phyloP scores from a whole-genome alignment of 2,888 invertebrate species.

The Neelides folsomi region DNA sequence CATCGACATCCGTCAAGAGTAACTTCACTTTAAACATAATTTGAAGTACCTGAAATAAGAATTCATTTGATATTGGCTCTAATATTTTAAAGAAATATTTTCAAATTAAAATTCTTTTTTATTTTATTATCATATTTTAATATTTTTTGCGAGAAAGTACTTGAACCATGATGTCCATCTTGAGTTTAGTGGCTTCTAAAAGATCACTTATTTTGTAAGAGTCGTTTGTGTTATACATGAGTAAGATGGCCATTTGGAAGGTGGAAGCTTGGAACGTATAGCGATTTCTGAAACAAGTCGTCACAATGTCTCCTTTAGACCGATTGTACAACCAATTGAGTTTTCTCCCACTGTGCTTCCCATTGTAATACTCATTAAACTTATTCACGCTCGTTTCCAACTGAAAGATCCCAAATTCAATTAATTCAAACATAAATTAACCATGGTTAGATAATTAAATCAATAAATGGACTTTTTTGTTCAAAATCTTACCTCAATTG shows the following conservation, averaged over 20 bases:
- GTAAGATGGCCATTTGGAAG: conserved; percentile 94
- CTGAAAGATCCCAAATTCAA: conserved; percentile 44
- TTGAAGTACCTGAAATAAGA: conserved; percentile 61
- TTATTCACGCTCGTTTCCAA: conserved; percentile 85
- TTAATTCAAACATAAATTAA: too few species aligned
- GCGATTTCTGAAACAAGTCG: conserved; percentile 72
- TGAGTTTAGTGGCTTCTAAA: conserved; percentile 74
- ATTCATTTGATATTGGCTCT: too few species aligned
- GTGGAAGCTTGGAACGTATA: conserved; percentile 86
- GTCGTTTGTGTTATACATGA: conserved; percentile 85
- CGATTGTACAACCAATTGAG: conserved; percentile 96
- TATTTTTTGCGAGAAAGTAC: too few species aligned
- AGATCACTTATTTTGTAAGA: conserved; percentile 77
- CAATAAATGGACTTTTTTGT: too few species aligned
- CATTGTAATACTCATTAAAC: conserved; percentile 91
- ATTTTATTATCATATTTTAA: too few species aligned
- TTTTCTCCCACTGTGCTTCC: conserved; percentile 91
- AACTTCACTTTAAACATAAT: conserved; percentile 90
- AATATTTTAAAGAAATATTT: too few species aligned
- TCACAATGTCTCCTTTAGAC: conserved; percentile 93
- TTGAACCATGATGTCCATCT: conserved; percentile 63
- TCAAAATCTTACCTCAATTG: conserved; percentile 58
- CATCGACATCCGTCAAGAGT: conserved; percentile 54
- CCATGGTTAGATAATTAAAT: too few species aligned
- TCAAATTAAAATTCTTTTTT: too few species aligned